These are phyloP conservation scores for Manis pentadactyla DNA, from an alignment of 2,797 vertebrate species.

Conservation along the genomic window DNA sequence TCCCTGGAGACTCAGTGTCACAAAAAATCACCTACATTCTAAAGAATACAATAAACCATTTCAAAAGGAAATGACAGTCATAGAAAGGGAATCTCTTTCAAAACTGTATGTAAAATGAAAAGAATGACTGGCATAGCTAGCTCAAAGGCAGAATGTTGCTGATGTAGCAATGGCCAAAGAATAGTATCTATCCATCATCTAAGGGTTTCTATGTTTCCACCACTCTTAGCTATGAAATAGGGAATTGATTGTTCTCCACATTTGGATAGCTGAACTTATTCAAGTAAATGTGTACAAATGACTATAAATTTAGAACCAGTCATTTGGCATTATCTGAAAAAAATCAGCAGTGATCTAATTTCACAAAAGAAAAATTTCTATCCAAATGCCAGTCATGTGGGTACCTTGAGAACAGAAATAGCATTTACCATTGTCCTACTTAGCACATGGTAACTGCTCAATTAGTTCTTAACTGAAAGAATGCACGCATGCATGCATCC, in stretches of 20 bases:
- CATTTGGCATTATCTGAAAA: constrained; percentile 67
- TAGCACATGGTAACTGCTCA: neutral
- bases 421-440: neutral
- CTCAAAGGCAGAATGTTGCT: constrained; percentile 66
- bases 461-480: neutral
- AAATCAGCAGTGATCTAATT: constrained; percentile 67
- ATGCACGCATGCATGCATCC: neutral
- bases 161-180: constrained; percentile 68
- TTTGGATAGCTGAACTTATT: constrained; percentile 73
- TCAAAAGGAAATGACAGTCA: constrained; percentile 76
- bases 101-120: constrained; percentile 71
- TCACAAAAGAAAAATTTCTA: constrained; percentile 11
- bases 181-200: constrained; percentile 40
- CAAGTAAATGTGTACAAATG: constrained; percentile 70
- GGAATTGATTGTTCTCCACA: constrained; percentile 65
- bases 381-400: constrained; percentile 16
- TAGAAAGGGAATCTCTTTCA: constrained; percentile 78
- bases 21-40: constrained; percentile 81
- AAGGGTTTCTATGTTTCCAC: constrained; percentile 27
- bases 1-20: constrained; percentile 70
- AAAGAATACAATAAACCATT: constrained; percentile 74
- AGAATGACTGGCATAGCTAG: constrained; percentile 59
- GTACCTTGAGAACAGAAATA: constrained; percentile 42
- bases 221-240: constrained; percentile 64
- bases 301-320: constrained; percentile 74